These are phyloP conservation scores for Polyergus mexicanus DNA, from an alignment of 1,140 invertebrate species.

Conservation along the genomic window DNA sequence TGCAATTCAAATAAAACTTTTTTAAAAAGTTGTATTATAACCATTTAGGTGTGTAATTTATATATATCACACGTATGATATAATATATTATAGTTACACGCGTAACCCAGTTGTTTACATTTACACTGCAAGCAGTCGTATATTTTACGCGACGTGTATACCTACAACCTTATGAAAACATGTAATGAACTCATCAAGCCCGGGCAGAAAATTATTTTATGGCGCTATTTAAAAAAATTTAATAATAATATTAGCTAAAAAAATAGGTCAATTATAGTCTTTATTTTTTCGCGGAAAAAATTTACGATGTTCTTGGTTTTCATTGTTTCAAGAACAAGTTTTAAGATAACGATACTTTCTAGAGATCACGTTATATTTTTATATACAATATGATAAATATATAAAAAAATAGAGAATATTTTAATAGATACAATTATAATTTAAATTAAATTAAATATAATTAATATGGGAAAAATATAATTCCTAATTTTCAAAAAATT, in stretches of 20 bases:
- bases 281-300: neutral
- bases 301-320: neutral
- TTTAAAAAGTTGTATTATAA: neutral
- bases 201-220: neutral
- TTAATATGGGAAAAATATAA: neutral
- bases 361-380: neutral
- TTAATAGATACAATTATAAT: neutral
- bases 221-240: slow-evolving; percentile 21
- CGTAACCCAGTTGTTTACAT: neutral
- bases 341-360: neutral
- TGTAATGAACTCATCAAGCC: slow-evolving; percentile 37
- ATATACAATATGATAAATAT: neutral
- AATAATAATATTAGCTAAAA: neutral
- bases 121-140: slow-evolving; percentile 27
- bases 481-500: neutral
- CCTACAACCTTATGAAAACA: slow-evolving; percentile 10
- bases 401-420: neutral
- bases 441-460: neutral
- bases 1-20: neutral
- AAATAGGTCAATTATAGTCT: slow-evolving; percentile 42
- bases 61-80: neutral
- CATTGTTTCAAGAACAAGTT: neutral
- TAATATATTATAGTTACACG: slow-evolving; percentile 41
- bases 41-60: slow-evolving; percentile 9
- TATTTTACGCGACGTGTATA: slow-evolving; percentile 18